Base-by-base conservation (phyloP, 1,140 invertebrate genomes). In the Eufriesea mexicana region DNA sequence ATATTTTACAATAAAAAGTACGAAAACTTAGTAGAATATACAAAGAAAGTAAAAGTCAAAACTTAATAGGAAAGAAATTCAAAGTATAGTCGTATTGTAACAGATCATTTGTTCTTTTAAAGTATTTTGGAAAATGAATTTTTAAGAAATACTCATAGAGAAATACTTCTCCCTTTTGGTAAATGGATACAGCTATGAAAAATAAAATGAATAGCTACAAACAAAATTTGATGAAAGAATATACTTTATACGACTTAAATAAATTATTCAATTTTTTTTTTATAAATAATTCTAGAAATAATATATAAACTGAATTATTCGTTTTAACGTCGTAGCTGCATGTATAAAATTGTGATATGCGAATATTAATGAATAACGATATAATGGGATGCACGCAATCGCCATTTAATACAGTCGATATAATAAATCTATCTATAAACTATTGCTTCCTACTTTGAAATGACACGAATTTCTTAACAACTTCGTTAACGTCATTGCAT, bases 331-430 rank as follows among this genome's bases (percentile, higher is more conserved):
- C 57, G 49, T 83, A 83, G 66, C 61, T 74, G 55, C 74, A 79
- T 73, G 55, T 84, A 89, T 86, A 86, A 88, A 88, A 89, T 84
- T 85, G 78, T 88, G 87, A 86, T 88, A 88, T 89, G 76, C 84
- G 55, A 78, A 84, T 86, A 72, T 77, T 86, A 78, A 88, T 89
- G 86, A 88, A 86, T 77, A 83, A 76, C 84, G 79, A 82, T 83
- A 42, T 86, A 78, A 88, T 88, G 84, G 62, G 77, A 88, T 88
- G 81, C 80, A 84, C 84, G 67, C 84, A 86, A 79, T 86, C 67
- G 57, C 74, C 75, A 89, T 85, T 83, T 79, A 84, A 78, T 84
- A 86, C 79, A 88, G 61, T 87, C 59, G 59, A 89, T 88, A 88
- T 82, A 79, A 74, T 82, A 82, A 76, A 86, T 75, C 71, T 89